Base-by-base conservation (phyloP, 2,113 vertebrate genomes). In the Gopherus evgoodei region DNA sequence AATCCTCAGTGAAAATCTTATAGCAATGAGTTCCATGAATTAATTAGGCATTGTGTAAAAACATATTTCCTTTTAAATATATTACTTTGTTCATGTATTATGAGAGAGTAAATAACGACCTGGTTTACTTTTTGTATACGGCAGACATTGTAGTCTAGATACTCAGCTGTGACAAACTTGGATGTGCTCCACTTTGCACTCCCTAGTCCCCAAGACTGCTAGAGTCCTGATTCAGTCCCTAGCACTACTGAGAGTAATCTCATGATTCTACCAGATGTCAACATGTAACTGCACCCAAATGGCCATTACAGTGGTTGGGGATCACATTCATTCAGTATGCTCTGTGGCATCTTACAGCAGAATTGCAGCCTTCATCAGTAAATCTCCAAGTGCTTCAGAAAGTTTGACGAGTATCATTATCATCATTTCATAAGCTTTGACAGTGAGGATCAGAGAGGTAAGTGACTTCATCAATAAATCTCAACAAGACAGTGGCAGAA, bases 181-280 rank as follows among this genome's bases (percentile, higher is more conserved):
- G 65, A 56, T 49, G 2, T 22, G 8, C 7, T 35, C 11, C 90
- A 52, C 8, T 62, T 50, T 49, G 35, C 1, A 1, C n/a, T 54
- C 62, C 8, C 21, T 29, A 31, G 13, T 0, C 1, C 49, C 29
- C n/a, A 57, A 31, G 6, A 76, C 29, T 25, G 27, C 35, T 80
- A 47, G 50, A 49, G 47, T 62, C 27, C 57, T 75, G 8, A 29
- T 44, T 38, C 38, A 54, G 19, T 27, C 22, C 31, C 54, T 53
- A 83, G 11, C 85, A 29, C 5, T 52, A 81, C 16, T 11, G 25
- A 0, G 0, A 54, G n/a, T 5, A 90, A 9, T 53, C 84, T 1
- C 0, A 13, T 42, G 16, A 5, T 57, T 6, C 14, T 49, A 8
- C 19, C 35, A 35, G 19, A 25, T 10, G 31, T 5, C 62, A 69